Conservation (phyloP, 2,888 invertebrate genomes). For the Deroplatys truncata region DNA sequence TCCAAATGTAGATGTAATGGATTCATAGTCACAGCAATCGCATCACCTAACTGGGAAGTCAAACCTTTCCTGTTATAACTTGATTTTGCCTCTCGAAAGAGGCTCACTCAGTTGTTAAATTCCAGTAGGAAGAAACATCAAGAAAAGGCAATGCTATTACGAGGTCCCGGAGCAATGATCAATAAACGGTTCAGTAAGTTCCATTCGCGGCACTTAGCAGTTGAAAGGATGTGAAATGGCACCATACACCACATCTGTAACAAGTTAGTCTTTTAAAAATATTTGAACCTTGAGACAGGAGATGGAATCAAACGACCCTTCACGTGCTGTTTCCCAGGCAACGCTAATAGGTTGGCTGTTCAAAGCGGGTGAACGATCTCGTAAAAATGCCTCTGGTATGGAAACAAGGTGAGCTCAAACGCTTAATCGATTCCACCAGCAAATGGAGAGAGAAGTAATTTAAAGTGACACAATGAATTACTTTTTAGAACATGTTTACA, state of each 20-base stretch:
- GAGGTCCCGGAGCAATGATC: no score
- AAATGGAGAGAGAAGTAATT: not conserved
- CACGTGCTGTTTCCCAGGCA: not conserved
- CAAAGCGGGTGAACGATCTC: not conserved
- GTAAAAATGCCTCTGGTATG: not conserved
- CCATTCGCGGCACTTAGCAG: not conserved
- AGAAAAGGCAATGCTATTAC: no score
- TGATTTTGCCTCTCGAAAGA: not conserved
- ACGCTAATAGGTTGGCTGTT: not conserved
- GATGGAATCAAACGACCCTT: not conserved
- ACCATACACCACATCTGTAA: not conserved
- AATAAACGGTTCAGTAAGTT: no score
- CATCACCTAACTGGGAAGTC: no score
- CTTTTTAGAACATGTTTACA: not conserved
- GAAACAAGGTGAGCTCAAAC: not conserved
- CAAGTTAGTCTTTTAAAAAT: not conserved
- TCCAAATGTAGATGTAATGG: no score
- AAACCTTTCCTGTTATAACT: no score
- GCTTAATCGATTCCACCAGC: not conserved
- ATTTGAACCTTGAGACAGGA: not conserved
- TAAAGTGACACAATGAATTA: not conserved
- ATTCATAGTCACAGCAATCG: no score
- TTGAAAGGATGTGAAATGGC: not conserved
- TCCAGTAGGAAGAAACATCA: not conserved
- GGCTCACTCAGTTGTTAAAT: not conserved